Evolutionary conservation across 1,140 invertebrate genomes (phyloP), one percentile per base, ranked within the genome.

Genomic region (Pseudobourletiella spinata): DNA sequence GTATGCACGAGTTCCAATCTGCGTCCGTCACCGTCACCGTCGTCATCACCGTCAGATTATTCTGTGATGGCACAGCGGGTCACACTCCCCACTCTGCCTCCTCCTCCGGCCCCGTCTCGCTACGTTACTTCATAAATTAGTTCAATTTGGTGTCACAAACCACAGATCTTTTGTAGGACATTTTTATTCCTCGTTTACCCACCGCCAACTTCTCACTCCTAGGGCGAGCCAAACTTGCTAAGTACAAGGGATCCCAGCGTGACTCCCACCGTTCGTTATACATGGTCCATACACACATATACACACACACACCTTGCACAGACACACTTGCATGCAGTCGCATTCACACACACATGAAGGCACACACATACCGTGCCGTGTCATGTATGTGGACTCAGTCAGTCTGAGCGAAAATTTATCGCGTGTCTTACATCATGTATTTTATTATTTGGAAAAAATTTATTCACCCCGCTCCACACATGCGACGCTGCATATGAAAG

Each of bases 141-240:
- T 51, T 61, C 50, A 61, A 61, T 61, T 61, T 61, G 59, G 59
- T 61, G 59, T 55, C 51, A 55, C 32, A 61, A 55, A 50, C 59
- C 59, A 61, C 59, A 55, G 50, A 61, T 61, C 59, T 61, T n/a
- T 48, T 39, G 39, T 55, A 54, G 59, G 59, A 61, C 59, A 44
- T 61, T 61, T 61, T 52, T 60, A 51, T 61, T 61, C 46, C 35
- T 60, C 43, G 42, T 42, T 32, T 52, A 44, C 58, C 58, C 58
- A 52, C 58, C 48, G 58, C 48, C 48, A 51, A 24, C 48, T 48
- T 22, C 18, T 48, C 6, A 15, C 44, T 48, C 44, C 44, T 48
- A 48, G 6, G 6, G 44, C 6, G 44, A 14, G 6, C 22, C 11
- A 8, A 48, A 48, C 11, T 48, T 14, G 44, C 6, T 15, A 18